Conservation (phyloP, 2,113 vertebrate genomes). For the Perca schrenkii region DNA sequence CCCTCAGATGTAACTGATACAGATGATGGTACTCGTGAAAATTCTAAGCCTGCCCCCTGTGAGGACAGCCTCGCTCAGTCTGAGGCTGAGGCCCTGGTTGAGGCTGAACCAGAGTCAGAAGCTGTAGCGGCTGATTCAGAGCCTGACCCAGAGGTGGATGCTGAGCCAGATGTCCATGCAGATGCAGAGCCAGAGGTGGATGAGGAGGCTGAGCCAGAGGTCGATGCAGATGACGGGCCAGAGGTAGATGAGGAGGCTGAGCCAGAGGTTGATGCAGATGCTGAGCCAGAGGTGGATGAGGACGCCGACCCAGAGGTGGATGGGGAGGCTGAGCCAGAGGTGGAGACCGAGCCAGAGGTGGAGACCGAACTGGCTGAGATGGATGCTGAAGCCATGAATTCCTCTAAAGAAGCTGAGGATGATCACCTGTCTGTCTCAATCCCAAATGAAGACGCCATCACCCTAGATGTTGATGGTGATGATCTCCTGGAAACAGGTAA, state of each 20-base stretch:
- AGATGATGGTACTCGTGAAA: slow-evolving; percentile 99
- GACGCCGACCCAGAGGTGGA: slow-evolving; percentile 64
- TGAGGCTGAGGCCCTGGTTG: slow-evolving; percentile 48
- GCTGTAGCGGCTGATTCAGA: slow-evolving; percentile 53
- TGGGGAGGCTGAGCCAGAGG: slow-evolving; percentile 71
- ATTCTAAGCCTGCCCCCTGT: slow-evolving; percentile 96
- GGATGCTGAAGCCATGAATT: slow-evolving; percentile 91
- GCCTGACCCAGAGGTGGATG: slow-evolving; percentile 40
- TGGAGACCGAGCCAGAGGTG: slow-evolving; percentile 69
- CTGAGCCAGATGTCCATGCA: slow-evolving; percentile 62
- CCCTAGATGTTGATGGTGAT: slow-evolving; percentile 99
- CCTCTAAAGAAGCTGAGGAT: slow-evolving; percentile 96
- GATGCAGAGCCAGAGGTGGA: slow-evolving; percentile 46
- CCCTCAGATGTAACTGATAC: slow-evolving; percentile 99
- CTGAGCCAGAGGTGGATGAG: slow-evolving; percentile 51
- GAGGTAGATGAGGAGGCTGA: slow-evolving; percentile 51
- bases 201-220: slow-evolving; percentile 24
- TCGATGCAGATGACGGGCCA: slow-evolving; percentile 31
- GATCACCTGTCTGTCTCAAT: slow-evolving; percentile 99
- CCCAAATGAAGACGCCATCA: slow-evolving; percentile 99
- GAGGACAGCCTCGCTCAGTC: slow-evolving; percentile 91
- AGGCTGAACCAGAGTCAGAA: slow-evolving; percentile 78
- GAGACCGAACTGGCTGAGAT: slow-evolving; percentile 86
- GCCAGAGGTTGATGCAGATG: slow-evolving; percentile 80
- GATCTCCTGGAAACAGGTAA: slow-evolving; percentile 99